phyloP scores from a whole-genome alignment of 2,888 invertebrate species.

The Ophioninae sp. region DNA sequence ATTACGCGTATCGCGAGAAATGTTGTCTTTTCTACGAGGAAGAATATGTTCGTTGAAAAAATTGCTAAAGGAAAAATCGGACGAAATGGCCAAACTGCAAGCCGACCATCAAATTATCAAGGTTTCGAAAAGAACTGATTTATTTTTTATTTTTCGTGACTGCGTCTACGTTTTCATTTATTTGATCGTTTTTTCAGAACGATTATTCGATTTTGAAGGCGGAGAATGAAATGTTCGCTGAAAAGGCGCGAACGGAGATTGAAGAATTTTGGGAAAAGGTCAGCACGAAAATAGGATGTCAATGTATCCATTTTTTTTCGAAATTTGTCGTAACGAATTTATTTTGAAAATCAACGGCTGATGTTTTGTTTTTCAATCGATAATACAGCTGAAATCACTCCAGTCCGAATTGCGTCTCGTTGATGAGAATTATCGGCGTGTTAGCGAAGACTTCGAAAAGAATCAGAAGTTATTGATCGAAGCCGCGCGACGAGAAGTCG shows the following conservation, averaged over 20 bases:
- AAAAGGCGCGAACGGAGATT: slow-evolving; percentile 69
- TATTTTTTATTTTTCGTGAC: not conserved
- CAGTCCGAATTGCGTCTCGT: slow-evolving; percentile 67
- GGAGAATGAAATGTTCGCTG: slow-evolving; percentile 66
- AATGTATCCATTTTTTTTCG: slow-evolving; percentile 58
- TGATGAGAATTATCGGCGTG: slow-evolving; percentile 68
- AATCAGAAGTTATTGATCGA: slow-evolving; percentile 67
- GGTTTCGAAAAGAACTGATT: slow-evolving; percentile 59
- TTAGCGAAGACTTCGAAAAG: slow-evolving; percentile 69
- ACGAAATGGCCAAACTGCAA: slow-evolving; percentile 70
- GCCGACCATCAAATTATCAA: slow-evolving; percentile 73
- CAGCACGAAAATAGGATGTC: slow-evolving; percentile 56
- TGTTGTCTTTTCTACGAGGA: slow-evolving; percentile 64
- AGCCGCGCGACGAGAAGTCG: slow-evolving; percentile 69
- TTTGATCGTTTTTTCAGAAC: slow-evolving; percentile 68
- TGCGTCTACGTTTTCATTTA: not conserved
- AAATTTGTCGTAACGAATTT: not conserved
- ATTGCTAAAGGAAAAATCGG: slow-evolving; percentile 71
- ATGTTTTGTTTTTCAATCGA: not conserved
- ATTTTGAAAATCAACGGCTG: not conserved
- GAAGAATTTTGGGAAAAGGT: slow-evolving; percentile 69
- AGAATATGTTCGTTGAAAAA: slow-evolving; percentile 69
- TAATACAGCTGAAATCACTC: slow-evolving; percentile 68
- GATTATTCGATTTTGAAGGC: slow-evolving; percentile 72
- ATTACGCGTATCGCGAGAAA: slow-evolving; percentile 68